Evolutionary conservation across 2,113 vertebrate species (phyloP).

Genomic region (Heterocephalus glaber): DNA sequence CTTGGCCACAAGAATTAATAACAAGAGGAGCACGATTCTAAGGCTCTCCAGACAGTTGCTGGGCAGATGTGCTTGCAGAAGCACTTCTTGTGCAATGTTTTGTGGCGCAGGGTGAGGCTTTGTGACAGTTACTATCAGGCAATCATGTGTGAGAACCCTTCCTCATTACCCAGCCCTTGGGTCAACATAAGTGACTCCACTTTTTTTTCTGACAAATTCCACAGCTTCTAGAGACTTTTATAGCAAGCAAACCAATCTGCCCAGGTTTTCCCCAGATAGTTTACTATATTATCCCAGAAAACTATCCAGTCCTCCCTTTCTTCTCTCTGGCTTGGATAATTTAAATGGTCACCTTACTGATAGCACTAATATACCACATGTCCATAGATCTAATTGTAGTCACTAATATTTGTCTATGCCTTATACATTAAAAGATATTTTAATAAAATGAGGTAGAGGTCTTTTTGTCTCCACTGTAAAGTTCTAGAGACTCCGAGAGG

Average conservation of each 20-base stretch:
- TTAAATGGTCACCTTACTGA: neutral
- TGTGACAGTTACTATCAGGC: neutral
- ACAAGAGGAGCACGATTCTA: neutral
- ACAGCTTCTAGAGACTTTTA: neutral
- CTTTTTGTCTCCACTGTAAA: neutral
- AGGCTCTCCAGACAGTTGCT: neutral
- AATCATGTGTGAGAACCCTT: neutral
- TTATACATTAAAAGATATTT: neutral
- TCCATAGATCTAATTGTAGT: neutral
- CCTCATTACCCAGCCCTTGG: neutral
- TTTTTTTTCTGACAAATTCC: neutral
- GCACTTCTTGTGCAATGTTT: neutral
- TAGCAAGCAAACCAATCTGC: neutral
- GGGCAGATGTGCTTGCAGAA: neutral
- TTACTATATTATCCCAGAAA: neutral
- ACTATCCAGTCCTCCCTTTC: neutral
- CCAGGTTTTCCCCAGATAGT: neutral
- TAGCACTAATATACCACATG: neutral
- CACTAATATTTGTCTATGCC: neutral
- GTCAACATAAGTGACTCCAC: neutral
- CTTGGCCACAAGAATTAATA: neutral
- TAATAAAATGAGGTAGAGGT: neutral
- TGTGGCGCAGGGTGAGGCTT: neutral
- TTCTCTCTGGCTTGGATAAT: neutral
- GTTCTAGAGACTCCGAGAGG: constrained; percentile 2